phyloP scores from a whole-genome alignment of 2,113 vertebrate genomes.

The Telmatochromis sp. region DNA sequence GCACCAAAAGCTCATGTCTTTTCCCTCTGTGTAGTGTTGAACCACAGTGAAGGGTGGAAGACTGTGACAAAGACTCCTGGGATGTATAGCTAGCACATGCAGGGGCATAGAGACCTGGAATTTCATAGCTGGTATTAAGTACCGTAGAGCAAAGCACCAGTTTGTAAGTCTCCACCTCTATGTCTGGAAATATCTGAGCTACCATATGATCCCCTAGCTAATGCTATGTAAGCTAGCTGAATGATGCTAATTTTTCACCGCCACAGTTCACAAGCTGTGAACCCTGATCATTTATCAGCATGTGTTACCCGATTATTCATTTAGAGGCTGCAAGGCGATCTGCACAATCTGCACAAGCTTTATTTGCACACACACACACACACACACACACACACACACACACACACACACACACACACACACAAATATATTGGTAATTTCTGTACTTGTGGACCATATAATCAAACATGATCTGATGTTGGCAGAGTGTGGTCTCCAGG shows the following conservation, averaged over 20 bases:
- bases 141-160: neutral
- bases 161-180: neutral
- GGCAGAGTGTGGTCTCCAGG: neutral
- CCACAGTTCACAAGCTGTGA: neutral
- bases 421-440: neutral
- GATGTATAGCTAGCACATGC: neutral
- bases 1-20: neutral
- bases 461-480: neutral
- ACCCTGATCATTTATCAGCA: neutral
- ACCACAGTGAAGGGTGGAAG: neutral
- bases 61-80: neutral
- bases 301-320: neutral
- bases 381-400: neutral
- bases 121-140: neutral
- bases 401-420: neutral
- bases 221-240: neutral
- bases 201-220: neutral
- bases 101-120: neutral
- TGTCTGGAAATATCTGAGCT: neutral
- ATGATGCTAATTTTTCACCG: neutral
- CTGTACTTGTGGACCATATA: neutral
- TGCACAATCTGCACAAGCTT: neutral
- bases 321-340: neutral
- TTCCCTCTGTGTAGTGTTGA: neutral
- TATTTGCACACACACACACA: neutral